A percentile compares a stretch with the other conserved stretches of the same genome.
These are phyloP conservation scores for Sebastes itinus DNA, from an alignment of 2,797 vertebrate species.

Conservation along the genomic window DNA sequence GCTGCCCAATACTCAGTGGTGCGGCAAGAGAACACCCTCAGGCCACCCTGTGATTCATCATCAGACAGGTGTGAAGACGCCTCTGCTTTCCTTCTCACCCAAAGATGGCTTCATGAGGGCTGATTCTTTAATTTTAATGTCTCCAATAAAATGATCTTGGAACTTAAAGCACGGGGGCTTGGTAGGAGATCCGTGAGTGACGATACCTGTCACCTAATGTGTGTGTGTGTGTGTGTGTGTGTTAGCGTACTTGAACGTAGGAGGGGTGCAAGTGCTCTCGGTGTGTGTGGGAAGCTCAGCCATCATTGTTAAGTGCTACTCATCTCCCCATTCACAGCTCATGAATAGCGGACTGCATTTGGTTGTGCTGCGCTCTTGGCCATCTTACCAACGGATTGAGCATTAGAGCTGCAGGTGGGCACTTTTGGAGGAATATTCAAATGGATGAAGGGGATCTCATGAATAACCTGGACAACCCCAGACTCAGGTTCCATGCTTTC, in stretches of 20 bases:
- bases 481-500: not conserved
- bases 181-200: not conserved
- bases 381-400: slow-evolving; percentile 12
- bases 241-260: slow-evolving; percentile 14
- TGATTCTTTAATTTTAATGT: slow-evolving; percentile 57
- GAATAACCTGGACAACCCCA: not conserved
- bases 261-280: slow-evolving; percentile 26
- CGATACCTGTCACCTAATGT: slow-evolving; percentile 8
- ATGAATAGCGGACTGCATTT: slow-evolving; percentile 40
- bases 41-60: slow-evolving; percentile 67
- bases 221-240: not conserved
- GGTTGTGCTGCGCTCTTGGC: slow-evolving; percentile 12
- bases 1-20: slow-evolving; percentile 47
- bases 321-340: slow-evolving; percentile 51
- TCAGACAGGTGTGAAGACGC: slow-evolving; percentile 60
- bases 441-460: not conserved
- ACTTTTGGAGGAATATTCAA: slow-evolving; percentile 18
- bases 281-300: slow-evolving; percentile 46
- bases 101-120: slow-evolving; percentile 43
- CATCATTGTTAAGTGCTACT: slow-evolving; percentile 55
- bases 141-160: slow-evolving; percentile 38
- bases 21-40: slow-evolving; percentile 45
- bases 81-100: slow-evolving; percentile 39
- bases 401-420: slow-evolving; percentile 16
- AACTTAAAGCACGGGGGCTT: not conserved